Conservation (phyloP, 2,797 vertebrate genomes). For the Sebastes itinus region DNA sequence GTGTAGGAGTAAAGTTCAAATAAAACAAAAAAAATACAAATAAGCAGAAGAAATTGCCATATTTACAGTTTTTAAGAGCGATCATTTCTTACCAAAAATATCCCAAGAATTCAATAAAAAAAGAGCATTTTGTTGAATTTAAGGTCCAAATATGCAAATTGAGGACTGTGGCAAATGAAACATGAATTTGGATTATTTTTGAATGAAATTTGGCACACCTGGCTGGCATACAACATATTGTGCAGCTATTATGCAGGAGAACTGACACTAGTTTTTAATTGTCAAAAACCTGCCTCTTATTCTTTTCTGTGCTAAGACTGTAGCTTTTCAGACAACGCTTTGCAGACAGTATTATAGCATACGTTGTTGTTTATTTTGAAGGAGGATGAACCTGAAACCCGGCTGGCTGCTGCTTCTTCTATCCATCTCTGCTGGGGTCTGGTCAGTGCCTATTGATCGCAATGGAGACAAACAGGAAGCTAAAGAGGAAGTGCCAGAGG, state of each 20-base stretch:
- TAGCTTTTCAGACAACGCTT: neutral
- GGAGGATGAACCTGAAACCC: slow-evolving; percentile 70
- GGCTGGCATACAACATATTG: neutral
- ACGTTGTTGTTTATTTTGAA: slow-evolving; percentile 2
- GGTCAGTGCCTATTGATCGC: slow-evolving; percentile 81
- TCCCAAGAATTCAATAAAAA: too few relatives aligned
- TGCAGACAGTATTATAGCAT: neutral
- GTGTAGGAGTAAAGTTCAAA: too few relatives aligned
- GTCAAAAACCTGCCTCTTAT: neutral
- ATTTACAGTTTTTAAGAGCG: too few relatives aligned
- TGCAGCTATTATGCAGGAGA: neutral
- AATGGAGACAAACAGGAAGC: slow-evolving; percentile 61
- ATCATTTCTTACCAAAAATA: too few relatives aligned
- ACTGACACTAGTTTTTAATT: neutral
- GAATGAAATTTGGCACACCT: neutral
- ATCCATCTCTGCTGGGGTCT: slow-evolving; percentile 60
- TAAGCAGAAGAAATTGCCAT: too few relatives aligned
- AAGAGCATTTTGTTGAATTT: neutral
- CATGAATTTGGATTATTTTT: neutral
- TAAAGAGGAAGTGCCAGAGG: slow-evolving; percentile 76
- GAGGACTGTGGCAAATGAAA: neutral
- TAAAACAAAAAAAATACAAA: too few relatives aligned
- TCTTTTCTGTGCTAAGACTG: neutral
- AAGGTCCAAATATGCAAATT: neutral
- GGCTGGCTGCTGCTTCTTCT: slow-evolving; percentile 70